Conservation (phyloP, 2,797 vertebrate species). For the Clangula hyemalis region DNA sequence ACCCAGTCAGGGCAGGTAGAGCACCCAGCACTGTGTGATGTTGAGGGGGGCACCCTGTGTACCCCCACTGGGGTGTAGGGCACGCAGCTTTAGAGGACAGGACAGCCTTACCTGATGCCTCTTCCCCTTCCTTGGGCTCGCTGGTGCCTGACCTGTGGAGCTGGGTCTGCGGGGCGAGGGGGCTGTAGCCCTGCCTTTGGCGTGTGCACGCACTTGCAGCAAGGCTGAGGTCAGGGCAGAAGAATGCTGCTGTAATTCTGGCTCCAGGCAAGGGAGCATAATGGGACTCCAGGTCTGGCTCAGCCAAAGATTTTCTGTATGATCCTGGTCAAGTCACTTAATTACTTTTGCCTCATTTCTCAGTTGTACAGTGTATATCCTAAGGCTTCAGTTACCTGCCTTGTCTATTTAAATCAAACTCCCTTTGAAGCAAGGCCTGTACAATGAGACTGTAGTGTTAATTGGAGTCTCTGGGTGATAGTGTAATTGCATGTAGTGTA, state of each 20-base stretch:
- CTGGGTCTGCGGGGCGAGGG: not conserved
- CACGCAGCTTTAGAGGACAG: accelerated
- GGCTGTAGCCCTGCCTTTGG: not conserved
- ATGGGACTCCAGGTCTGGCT: constrained; percentile 58
- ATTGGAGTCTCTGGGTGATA: constrained; percentile 64
- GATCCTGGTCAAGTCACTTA: constrained; percentile 72
- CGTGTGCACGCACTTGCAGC: constrained; percentile 15
- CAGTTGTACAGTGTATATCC: constrained; percentile 61
- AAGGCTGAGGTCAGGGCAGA: constrained; percentile 54
- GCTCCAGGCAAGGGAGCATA: constrained; percentile 57
- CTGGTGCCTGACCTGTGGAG: not conserved
- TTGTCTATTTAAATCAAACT: constrained; percentile 67
- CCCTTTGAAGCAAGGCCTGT: constrained; percentile 52
- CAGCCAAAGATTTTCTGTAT: constrained; percentile 69
- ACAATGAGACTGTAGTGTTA: constrained; percentile 58
- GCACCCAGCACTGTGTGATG: not conserved
- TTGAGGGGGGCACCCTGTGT: not conserved
- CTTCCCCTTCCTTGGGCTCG: not conserved
- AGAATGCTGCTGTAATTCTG: constrained; percentile 60
- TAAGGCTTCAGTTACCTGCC: constrained; percentile 69
- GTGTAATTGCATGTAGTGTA: constrained; percentile 42
- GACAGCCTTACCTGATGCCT: too few relatives aligned
- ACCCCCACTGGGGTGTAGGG: accelerated
- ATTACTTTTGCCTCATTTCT: constrained; percentile 69
- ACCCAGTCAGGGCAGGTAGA: accelerated